Percentiles rank a stretch among this genome's conserved stretches.
Conservation (phyloP, 2,888 invertebrate species). For the Coremacera marginata region DNA sequence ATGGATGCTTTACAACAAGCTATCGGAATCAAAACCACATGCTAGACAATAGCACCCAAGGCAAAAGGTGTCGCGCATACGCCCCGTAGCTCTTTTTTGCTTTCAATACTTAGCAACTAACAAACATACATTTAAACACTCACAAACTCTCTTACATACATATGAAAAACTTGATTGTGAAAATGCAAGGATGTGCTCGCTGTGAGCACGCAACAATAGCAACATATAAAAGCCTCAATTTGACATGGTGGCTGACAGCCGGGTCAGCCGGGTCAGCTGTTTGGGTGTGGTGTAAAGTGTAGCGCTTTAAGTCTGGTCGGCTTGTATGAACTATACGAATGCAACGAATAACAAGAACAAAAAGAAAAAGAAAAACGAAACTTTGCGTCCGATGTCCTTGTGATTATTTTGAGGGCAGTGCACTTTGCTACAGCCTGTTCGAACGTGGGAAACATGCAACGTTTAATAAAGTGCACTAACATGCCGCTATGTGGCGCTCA, state of each 20-base stretch:
- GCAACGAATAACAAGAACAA: neutral
- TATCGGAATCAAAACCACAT: too few relatives aligned
- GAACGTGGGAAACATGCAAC: conserved; percentile 32
- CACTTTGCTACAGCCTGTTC: conserved; percentile 52
- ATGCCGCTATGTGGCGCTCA: conserved; percentile 12
- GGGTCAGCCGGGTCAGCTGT: conserved; percentile 2
- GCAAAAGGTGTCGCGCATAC: conserved; percentile 32
- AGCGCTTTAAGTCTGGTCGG: neutral
- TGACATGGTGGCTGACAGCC: neutral
- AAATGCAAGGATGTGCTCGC: conserved; percentile 35
- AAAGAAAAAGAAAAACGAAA: neutral
- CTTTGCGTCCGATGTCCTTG: conserved; percentile 59
- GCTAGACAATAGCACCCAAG: neutral
- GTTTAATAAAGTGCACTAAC: conserved; percentile 20
- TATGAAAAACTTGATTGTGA: conserved; percentile 12
- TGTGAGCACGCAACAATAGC: conserved; percentile 48
- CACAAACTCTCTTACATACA: neutral
- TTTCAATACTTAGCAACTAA: conserved; percentile 10
- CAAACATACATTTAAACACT: conserved; percentile 25
- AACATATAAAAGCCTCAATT: conserved; percentile 4
- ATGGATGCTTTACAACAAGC: neutral
- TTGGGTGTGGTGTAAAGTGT: neutral
- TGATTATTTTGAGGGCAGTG: conserved; percentile 61
- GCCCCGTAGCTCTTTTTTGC: conserved; percentile 12
- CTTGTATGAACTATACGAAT: neutral